phyloP scores from a whole-genome alignment of 2,113 vertebrate species.

The Copsychus sechellarum region DNA sequence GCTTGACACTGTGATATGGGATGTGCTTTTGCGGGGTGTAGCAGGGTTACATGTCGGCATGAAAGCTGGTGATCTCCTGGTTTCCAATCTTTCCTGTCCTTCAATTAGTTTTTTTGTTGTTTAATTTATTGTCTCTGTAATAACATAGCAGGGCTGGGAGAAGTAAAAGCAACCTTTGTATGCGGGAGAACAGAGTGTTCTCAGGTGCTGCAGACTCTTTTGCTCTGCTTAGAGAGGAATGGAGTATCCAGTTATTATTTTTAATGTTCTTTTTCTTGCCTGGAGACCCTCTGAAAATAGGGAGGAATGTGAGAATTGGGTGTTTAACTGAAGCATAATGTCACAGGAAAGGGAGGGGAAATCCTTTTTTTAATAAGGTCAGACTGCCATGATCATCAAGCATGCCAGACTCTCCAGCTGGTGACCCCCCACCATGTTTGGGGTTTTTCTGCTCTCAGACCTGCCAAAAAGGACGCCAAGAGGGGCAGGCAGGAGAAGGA shows the following conservation, averaged over 20 bases:
- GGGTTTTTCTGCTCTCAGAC: slow-evolving; percentile 9
- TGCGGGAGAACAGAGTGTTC: rapidly evolving
- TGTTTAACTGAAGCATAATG: rapidly evolving
- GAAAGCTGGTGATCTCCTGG: neutral
- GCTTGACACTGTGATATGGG: rapidly evolving
- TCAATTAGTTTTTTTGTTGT: rapidly evolving
- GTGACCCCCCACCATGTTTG: neutral
- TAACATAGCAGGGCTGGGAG: rapidly evolving
- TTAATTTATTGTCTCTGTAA: neutral
- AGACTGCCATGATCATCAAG: rapidly evolving
- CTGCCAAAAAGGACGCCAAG: slow-evolving; percentile 1
- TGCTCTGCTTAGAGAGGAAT: rapidly evolving
- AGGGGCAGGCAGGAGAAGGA: slow-evolving; percentile 56
- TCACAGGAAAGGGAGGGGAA: neutral
- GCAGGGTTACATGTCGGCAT: rapidly evolving
- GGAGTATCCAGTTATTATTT: rapidly evolving
- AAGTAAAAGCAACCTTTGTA: rapidly evolving
- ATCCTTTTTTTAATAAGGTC: too few relatives aligned
- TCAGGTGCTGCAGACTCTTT: neutral
- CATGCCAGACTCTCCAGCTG: rapidly evolving
- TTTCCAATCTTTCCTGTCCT: neutral
- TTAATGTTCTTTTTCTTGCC: rapidly evolving
- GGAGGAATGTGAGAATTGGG: rapidly evolving
- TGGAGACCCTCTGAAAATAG: neutral
- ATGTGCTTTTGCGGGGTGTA: rapidly evolving